phyloP scores from a whole-genome alignment of 1,140 invertebrate species.

The Gonioctena quinquepunctata region DNA sequence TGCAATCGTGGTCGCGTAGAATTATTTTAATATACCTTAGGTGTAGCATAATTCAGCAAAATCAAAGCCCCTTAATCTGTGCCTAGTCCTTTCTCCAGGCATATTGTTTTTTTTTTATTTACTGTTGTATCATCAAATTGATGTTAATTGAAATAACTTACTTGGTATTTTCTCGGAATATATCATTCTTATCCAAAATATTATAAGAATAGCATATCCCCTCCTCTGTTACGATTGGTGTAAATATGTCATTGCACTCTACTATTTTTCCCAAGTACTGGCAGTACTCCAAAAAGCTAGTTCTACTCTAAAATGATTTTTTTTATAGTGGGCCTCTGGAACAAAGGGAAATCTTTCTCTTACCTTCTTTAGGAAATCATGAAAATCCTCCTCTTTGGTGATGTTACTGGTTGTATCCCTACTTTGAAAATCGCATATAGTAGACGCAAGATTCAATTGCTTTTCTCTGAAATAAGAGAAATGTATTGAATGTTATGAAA shows the following conservation, averaged over 20 bases:
- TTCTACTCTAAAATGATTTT: slow-evolving; percentile 26
- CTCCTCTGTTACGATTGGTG: slow-evolving; percentile 66
- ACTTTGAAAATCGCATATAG: slow-evolving; percentile 56
- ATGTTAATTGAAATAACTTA: too few relatives aligned
- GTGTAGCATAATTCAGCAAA: too few relatives aligned
- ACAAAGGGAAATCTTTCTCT: background rate
- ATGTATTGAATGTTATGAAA: too few relatives aligned
- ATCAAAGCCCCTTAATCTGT: too few relatives aligned
- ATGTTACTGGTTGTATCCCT: slow-evolving; percentile 47
- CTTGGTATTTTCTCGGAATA: slow-evolving; percentile 58
- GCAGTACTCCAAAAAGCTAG: slow-evolving; percentile 28
- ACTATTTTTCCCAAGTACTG: slow-evolving; percentile 30
- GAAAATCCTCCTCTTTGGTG: slow-evolving; percentile 25
- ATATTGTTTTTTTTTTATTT: too few relatives aligned
- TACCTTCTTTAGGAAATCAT: slow-evolving; percentile 29
- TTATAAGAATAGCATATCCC: slow-evolving; percentile 72
- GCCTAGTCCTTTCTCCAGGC: too few relatives aligned
- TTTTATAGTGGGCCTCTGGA: too few relatives aligned
- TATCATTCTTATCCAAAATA: slow-evolving; percentile 60
- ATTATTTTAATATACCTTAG: too few relatives aligned
- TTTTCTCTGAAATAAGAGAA: slow-evolving; percentile 9
- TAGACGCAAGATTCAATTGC: background rate
- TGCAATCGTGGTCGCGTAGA: too few relatives aligned
- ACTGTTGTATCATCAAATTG: too few relatives aligned
- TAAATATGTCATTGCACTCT: slow-evolving; percentile 60